Conservation (phyloP, 2,113 vertebrate genomes). For the Rhynchopsitta pachyrhyncha region DNA sequence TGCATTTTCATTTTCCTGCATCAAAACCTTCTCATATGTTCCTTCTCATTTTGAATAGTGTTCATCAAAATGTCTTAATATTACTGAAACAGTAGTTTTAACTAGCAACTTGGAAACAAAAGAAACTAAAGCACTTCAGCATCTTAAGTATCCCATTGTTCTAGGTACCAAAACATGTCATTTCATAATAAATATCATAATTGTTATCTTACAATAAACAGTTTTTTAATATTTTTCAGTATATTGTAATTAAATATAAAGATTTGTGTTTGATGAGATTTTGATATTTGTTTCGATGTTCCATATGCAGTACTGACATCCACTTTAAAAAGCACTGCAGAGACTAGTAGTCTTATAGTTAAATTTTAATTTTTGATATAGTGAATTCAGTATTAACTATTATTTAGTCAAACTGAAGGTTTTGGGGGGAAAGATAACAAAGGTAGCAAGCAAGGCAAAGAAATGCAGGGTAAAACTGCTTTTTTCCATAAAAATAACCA, state of each 20-base stretch:
- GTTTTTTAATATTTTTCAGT: neutral
- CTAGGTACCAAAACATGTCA: neutral
- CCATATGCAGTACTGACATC: neutral
- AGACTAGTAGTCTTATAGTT: neutral
- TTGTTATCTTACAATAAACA: neutral
- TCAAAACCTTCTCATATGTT: neutral
- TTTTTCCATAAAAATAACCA: neutral
- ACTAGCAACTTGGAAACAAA: neutral
- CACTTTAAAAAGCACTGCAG: neutral
- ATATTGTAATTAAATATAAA: neutral
- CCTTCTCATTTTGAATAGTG: neutral
- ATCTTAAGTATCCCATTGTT: neutral
- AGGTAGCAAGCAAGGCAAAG: neutral
- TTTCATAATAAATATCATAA: neutral
- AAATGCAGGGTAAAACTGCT: neutral
- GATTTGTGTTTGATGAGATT: neutral
- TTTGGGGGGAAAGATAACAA: neutral
- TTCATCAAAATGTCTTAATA: neutral
- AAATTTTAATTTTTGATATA: neutral
- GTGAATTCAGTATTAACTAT: neutral
- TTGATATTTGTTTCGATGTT: neutral
- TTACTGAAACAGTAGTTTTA: neutral
- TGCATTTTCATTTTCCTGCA: neutral
- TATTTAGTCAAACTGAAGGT: neutral
- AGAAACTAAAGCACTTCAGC: neutral